Conservation (phyloP, 2,797 vertebrate species). For the Picus viridis region DNA sequence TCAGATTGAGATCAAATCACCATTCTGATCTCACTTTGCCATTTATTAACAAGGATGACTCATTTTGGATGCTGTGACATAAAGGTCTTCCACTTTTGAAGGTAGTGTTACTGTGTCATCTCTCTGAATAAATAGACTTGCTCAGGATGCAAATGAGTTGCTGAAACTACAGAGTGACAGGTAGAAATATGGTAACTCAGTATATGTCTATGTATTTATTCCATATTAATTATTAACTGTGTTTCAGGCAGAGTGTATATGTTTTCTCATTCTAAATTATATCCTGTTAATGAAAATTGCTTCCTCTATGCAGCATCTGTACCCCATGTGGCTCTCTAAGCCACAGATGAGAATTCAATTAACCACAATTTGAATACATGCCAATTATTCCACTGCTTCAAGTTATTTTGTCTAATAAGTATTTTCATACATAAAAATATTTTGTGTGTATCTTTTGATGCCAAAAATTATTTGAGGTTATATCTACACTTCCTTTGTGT, state of each 20-base stretch:
- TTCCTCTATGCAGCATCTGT: slow-evolving; percentile 75
- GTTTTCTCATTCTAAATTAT: slow-evolving; percentile 80
- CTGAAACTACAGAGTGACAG: slow-evolving; percentile 57
- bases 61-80: slow-evolving; percentile 45
- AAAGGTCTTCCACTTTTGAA: slow-evolving; percentile 54
- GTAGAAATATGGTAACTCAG: slow-evolving; percentile 65
- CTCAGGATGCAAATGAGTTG: slow-evolving; percentile 56
- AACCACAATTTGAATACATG: slow-evolving; percentile 78
- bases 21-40: slow-evolving; percentile 30
- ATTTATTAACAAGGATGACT: slow-evolving; percentile 38
- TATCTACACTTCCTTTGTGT: background rate
- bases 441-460: slow-evolving; percentile 8
- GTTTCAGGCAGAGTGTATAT: slow-evolving; percentile 71
- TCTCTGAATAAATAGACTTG: slow-evolving; percentile 61
- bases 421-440: slow-evolving; percentile 62
- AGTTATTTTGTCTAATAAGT: slow-evolving; percentile 67
- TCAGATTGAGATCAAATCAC: slow-evolving; percentile 3
- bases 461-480: slow-evolving; percentile 31
- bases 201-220: slow-evolving; percentile 67
- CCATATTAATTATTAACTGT: slow-evolving; percentile 75
- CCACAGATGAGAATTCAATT: slow-evolving; percentile 79
- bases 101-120: slow-evolving; percentile 34
- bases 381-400: slow-evolving; percentile 74
- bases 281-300: slow-evolving; percentile 83
- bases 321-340: slow-evolving; percentile 78